Evolutionary conservation across 2,888 invertebrate genomes (phyloP).

Genomic region (Drosophila eohydei): DNA sequence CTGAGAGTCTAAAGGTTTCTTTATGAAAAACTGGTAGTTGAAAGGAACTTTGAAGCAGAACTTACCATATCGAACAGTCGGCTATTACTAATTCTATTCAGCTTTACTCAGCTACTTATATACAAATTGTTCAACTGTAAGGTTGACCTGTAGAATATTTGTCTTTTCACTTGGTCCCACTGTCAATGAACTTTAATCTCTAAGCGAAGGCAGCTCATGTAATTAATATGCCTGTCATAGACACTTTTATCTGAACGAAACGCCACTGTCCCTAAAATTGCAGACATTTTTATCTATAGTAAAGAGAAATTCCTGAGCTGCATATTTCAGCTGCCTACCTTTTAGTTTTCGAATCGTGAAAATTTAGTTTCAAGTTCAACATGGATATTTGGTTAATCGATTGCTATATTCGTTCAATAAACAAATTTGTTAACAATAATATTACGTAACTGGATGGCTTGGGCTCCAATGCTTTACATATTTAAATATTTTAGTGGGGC

Average conservation of each 20-base stretch:
- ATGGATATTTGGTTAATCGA: neutral
- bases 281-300: neutral
- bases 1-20: conserved; percentile 1
- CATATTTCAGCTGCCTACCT: neutral
- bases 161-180: neutral
- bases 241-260: neutral
- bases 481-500: no score
- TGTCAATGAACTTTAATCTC: neutral
- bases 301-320: neutral
- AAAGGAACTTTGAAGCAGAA: neutral
- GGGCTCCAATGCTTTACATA: no score
- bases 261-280: neutral
- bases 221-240: neutral
- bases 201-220: neutral
- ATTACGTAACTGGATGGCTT: no score
- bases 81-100: neutral
- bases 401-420: neutral
- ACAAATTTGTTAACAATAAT: no score
- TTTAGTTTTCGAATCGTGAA: neutral
- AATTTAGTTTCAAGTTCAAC: neutral
- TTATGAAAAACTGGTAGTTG: neutral
- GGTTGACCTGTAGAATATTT: neutral
- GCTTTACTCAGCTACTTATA: neutral
- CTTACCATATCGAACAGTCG: conserved; percentile 7
- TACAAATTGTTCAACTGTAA: neutral